phyloP scores from a whole-genome alignment of 2,113 vertebrate species.

The Scopus umbretta region DNA sequence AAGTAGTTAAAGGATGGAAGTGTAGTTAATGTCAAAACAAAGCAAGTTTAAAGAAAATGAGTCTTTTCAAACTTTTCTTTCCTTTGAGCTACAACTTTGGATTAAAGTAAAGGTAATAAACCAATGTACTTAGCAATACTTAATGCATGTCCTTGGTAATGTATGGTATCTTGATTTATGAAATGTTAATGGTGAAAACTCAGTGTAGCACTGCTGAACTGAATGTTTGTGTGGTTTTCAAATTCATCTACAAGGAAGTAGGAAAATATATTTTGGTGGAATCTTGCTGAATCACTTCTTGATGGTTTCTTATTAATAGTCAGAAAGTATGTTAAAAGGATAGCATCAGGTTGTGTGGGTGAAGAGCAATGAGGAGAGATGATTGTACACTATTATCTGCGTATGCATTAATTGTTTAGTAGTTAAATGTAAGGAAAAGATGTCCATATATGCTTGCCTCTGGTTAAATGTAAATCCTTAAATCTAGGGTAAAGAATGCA shows the following conservation, averaged over 20 bases:
- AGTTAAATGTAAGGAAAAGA: not conserved
- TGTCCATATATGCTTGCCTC: not conserved
- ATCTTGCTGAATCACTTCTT: not conserved
- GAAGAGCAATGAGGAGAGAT: not conserved
- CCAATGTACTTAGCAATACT: not conserved
- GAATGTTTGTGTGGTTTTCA: not conserved
- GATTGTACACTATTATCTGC: not conserved
- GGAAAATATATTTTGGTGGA: not conserved
- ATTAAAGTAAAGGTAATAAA: not conserved
- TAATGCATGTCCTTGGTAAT: not conserved
- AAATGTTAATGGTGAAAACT: not conserved
- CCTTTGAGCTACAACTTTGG: not conserved
- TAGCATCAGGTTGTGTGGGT: not conserved
- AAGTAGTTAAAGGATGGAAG: not conserved
- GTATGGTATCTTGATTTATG: not conserved
- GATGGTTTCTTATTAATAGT: not conserved
- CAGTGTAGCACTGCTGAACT: not conserved
- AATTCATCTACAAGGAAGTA: not conserved
- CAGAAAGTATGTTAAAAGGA: not conserved
- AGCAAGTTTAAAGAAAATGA: not conserved
- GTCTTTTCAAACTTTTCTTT: not conserved
- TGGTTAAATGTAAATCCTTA: not conserved
- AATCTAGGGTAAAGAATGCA: not conserved
- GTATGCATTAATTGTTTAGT: not conserved
- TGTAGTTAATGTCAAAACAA: not conserved